Base-by-base conservation (phyloP, 1,140 invertebrate species). In the Cyclina sinensis region DNA sequence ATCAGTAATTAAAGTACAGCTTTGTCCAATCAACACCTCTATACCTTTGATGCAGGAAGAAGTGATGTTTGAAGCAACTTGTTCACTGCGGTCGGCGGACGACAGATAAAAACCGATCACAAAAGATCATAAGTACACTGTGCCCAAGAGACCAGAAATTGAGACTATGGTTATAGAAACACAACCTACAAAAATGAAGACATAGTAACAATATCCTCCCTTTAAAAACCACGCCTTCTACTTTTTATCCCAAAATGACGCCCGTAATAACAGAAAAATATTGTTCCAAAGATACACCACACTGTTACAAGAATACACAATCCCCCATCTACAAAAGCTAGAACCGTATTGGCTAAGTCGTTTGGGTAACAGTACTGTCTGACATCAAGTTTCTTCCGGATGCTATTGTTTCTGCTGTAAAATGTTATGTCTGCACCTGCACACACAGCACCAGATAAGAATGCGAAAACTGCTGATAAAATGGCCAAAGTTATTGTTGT, bases 241-340 rank as follows among this genome's bases (percentile, higher is more conserved):
- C 24, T 24, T 86, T 86, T 74, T 1, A 86, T 39, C 27, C 83
- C 83, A 35, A 86, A 76, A 37, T 57, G 37, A 5, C 70, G n/a
- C 5, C 83, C 83, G 54, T 86, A 74, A 30, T 32, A 86, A 86
- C 83, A 86, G 70, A 86, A 86, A 27, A 86, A 86, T 7, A 57
- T 11, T 24, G 35, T 46, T n/a, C 83, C 83, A 35, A 57, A 51
- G 16, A 86, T 86, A 32, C 70, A 74, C 46, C 68, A 74, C 0
- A 86, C n/a, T 5, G 68, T 21, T 5, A 76, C 35, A n/a, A 62
- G 7, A 37, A 86, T 30, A 21, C 83, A 86, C 43, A 86, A 27
- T 5, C 32, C 83, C 9, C 68, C 70, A 51, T 78, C 68, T 7
- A 86, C 21, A 30, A 86, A 76, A 5, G 24, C 83, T 27, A 86